Percentiles rank a stretch among this genome's conserved stretches.
phyloP scores from a whole-genome alignment of 2,797 vertebrate species.

The Enteromius afrohamiltoni region DNA sequence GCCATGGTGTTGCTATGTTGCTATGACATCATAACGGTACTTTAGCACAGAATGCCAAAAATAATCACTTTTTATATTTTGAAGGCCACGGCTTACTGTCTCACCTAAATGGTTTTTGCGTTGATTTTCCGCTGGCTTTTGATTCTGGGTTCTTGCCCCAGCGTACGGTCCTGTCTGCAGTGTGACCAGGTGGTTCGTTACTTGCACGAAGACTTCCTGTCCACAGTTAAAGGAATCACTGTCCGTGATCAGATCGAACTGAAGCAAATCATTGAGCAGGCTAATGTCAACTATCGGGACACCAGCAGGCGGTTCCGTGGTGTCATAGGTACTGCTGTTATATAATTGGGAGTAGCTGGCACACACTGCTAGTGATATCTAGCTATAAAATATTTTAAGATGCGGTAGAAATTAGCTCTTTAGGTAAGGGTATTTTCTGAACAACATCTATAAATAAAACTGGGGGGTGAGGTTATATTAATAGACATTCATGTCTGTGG shows the following conservation, averaged over 20 bases:
- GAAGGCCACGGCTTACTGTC: background rate
- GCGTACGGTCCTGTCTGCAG: slow-evolving; percentile 71
- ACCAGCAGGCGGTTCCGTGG: slow-evolving; percentile 63
- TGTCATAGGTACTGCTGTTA: slow-evolving; percentile 69
- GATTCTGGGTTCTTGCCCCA: slow-evolving; percentile 47
- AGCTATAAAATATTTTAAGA: background rate
- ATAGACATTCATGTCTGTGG: background rate
- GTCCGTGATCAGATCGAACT: slow-evolving; percentile 64
- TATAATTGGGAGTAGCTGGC: background rate
- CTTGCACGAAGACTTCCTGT: slow-evolving; percentile 69
- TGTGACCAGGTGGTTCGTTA: slow-evolving; percentile 68
- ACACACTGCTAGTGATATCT: background rate
- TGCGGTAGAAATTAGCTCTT: background rate
- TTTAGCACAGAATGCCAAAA: background rate
- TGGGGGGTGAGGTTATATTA: slow-evolving; percentile 1
- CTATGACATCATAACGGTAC: background rate
- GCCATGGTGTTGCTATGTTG: background rate
- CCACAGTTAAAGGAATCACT: slow-evolving; percentile 48
- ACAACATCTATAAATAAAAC: background rate
- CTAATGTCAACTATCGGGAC: slow-evolving; percentile 64
- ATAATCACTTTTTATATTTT: background rate
- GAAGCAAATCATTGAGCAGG: slow-evolving; percentile 63
- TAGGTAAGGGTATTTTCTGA: background rate
- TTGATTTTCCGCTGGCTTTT: slow-evolving; percentile 52
- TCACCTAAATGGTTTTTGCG: background rate